Evolutionary conservation across 2,797 vertebrate genomes (phyloP).

Genomic region (Pipistrellus nathusii): DNA sequence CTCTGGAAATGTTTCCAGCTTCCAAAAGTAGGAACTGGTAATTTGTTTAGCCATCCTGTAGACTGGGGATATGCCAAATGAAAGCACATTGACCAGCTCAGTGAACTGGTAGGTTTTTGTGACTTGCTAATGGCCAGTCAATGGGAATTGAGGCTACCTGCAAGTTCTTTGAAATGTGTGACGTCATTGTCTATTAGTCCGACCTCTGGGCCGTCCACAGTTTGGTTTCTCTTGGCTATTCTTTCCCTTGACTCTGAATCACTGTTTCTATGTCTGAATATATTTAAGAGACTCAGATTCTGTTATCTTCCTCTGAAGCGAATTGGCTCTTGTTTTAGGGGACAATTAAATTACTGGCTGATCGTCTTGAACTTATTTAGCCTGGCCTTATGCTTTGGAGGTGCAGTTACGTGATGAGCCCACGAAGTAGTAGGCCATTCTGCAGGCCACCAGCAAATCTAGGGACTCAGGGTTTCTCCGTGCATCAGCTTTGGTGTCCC

Average conservation of each 20-base stretch:
- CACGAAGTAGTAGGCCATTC: background rate
- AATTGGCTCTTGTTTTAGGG: constrained; percentile 2
- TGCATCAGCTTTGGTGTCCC: background rate
- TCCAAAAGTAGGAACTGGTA: background rate
- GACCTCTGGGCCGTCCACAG: background rate
- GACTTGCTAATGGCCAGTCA: background rate
- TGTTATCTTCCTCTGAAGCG: background rate
- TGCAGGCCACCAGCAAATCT: background rate
- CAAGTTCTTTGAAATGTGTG: background rate
- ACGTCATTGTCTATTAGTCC: background rate
- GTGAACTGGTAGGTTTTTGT: background rate
- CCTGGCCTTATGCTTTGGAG: constrained; percentile 18
- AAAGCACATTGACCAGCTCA: background rate
- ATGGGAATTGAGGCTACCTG: background rate
- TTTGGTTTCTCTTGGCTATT: background rate
- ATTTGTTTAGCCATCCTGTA: background rate
- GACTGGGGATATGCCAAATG: background rate
- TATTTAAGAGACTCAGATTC: background rate
- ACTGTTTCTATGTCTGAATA: background rate
- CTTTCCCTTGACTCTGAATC: background rate
- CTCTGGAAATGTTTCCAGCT: background rate
- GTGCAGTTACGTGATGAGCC: background rate
- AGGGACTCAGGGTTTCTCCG: background rate
- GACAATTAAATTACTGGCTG: background rate
- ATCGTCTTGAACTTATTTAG: background rate